These are phyloP conservation scores for Cladopsammia gracilis DNA, from an alignment of 64 coral and sea anemone species.

Conservation along the genomic window DNA sequence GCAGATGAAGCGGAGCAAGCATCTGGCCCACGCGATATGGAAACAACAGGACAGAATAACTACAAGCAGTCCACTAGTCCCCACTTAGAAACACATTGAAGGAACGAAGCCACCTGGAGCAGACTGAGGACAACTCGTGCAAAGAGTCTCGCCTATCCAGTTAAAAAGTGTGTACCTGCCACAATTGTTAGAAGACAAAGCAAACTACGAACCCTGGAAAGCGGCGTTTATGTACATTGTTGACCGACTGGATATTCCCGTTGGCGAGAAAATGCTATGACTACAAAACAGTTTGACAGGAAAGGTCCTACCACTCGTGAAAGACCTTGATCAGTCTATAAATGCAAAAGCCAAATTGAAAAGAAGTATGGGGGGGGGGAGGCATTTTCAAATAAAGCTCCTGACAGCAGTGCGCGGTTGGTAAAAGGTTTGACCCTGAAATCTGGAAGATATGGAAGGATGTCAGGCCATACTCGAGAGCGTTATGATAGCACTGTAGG, in stretches of 20 bases:
- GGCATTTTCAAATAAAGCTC: conserved; percentile 46
- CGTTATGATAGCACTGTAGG: conserved; percentile 33
- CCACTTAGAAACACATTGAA: no score
- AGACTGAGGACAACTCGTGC: neutral
- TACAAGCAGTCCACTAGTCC: neutral
- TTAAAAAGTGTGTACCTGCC: conserved; percentile 71
- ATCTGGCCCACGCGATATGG: neutral
- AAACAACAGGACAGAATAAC: neutral
- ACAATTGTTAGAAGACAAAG: conserved; percentile 68
- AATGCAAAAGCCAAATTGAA: conserved; percentile 70
- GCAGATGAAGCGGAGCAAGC: neutral
- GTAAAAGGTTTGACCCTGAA: conserved; percentile 32
- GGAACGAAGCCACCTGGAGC: neutral
- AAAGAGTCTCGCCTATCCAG: conserved; percentile 18
- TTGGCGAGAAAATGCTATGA: conserved; percentile 65
- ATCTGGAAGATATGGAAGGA: conserved; percentile 66
- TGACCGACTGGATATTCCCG: conserved; percentile 32
- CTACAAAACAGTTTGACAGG: conserved; percentile 51
- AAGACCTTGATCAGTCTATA: conserved; percentile 38
- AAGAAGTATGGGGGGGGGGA: conserved; percentile 66
- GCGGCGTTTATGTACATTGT: conserved; percentile 61
- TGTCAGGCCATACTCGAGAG: conserved; percentile 33
- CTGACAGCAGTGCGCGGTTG: conserved; percentile 55
- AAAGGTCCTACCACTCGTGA: conserved; percentile 47
- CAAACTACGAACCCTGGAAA: no score